phyloP scores from a whole-genome alignment of 23 tunicate species.

The Clavelina lepadiformis region DNA sequence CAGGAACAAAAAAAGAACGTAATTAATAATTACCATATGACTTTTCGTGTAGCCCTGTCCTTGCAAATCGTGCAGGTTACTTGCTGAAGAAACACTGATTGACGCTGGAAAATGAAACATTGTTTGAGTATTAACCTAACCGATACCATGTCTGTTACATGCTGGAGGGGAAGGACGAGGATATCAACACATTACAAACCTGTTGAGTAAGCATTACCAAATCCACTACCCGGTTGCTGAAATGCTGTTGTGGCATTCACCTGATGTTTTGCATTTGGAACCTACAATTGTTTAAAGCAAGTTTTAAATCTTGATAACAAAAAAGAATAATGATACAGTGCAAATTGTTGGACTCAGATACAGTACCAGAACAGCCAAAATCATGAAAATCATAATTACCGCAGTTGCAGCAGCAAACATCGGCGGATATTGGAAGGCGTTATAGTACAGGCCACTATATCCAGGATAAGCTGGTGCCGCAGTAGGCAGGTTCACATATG shows the following conservation, averaged over 20 bases:
- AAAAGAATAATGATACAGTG: too few relatives aligned
- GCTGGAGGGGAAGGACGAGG: background rate
- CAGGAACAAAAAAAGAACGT: too few relatives aligned
- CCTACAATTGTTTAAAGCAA: too few relatives aligned
- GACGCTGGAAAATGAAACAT: conserved; percentile 63
- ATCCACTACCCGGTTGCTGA: conserved; percentile 70
- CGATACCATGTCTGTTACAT: background rate
- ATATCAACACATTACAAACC: conserved; percentile 12
- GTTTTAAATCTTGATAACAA: too few relatives aligned
- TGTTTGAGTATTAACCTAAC: background rate
- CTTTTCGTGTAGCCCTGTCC: conserved; percentile 52
- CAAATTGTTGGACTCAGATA: too few relatives aligned
- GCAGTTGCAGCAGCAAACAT: conserved; percentile 76
- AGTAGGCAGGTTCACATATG: conserved; percentile 21
- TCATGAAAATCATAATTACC: conserved; percentile 3
- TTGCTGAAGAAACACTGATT: conserved; percentile 64
- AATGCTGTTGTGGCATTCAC: conserved; percentile 74
- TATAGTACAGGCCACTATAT: conserved; percentile 51
- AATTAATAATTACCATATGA: conserved; percentile 68
- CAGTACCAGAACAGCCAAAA: too few relatives aligned
- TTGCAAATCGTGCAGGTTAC: conserved; percentile 59
- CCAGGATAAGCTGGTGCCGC: conserved; percentile 62
- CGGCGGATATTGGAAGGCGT: conserved; percentile 83
- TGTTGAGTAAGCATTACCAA: conserved; percentile 67
- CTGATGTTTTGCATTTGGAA: conserved; percentile 72